Evolutionary conservation across 1,140 invertebrate species (phyloP), one percentile per base, ranked within the genome.

Genomic region (Gonioctena quinquepunctata): DNA sequence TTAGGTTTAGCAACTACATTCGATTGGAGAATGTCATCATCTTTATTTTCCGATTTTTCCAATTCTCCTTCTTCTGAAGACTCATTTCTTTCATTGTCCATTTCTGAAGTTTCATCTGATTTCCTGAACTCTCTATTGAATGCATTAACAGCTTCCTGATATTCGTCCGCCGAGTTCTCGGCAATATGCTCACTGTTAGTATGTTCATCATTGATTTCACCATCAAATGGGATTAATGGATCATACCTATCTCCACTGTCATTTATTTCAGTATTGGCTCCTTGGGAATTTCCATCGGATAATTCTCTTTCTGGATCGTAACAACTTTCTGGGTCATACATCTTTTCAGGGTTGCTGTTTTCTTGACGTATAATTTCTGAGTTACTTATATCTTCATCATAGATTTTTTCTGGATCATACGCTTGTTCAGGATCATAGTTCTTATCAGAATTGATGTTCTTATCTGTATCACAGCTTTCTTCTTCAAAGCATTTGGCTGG

Each of bases 21-120:
- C 19, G 18, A 11, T 1, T 54, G 52, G 6, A 13, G 22, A 18
- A 54, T 18, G 8, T 54, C 52, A 3, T 54, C 52, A 1, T 23
- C 52, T 4, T 0, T 18, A 18, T 54, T 54, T n/a, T n/a, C 11
- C 21, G 68, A 67, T 68, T 54, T 54, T 54, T 23, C 18, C 18
- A 54, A 18, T 54, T 76, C 42, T 49, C 73, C 48, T 2, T 52
- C 70, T 42, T 68, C 49, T 68, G 63, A 65, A n/a, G 59, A 59
- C 25, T 69, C 76, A 70, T 75, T 11, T 57, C 61, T 63, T 48
- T 63, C 67, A 23, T 63, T 23, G 42, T 28, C 50, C 1, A 13
- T 57, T 33, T 11, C 27, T 0, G 56, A 50, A 5, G 23, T 56
- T 21, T 70, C 57, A 16, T 52, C 18, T 0, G 62, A 18, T 25